These are phyloP conservation scores for Platichthys stellatus DNA, from an alignment of 2,113 vertebrate genomes.

Conservation along the genomic window DNA sequence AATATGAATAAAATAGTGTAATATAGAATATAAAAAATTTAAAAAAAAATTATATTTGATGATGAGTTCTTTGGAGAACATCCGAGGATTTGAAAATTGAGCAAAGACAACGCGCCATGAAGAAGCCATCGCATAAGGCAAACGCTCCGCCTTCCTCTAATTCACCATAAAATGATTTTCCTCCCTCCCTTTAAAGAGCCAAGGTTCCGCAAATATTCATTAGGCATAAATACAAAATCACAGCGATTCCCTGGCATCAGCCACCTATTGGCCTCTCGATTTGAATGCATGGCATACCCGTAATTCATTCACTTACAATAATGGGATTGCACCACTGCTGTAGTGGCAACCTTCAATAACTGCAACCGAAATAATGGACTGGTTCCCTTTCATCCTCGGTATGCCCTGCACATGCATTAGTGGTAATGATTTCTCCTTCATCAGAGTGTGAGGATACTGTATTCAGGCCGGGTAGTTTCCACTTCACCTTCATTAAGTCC, in stretches of 20 bases:
- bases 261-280: conserved; percentile 73
- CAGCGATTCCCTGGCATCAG: conserved; percentile 65
- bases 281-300: conserved; percentile 66
- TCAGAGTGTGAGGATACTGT: conserved; percentile 37
- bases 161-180: conserved; percentile 77
- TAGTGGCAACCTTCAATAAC: conserved; percentile 67
- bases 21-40: no score
- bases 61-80: conserved; percentile 39
- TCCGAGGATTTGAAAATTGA: conserved; percentile 57
- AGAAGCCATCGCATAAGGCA: conserved; percentile 53
- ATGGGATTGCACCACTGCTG: conserved; percentile 67
- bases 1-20: no score
- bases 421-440: conserved; percentile 62
- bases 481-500: conserved; percentile 48
- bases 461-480: conserved; percentile 1
- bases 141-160: conserved; percentile 59
- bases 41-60: no score
- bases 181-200: conserved; percentile 30
- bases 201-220: conserved; percentile 72
- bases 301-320: conserved; percentile 67
- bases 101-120: conserved; percentile 65
- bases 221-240: conserved; percentile 77
- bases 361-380: conserved; percentile 62
- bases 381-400: conserved; percentile 54
- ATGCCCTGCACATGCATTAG: conserved; percentile 45